Evolutionary conservation across 2,888 invertebrate genomes (phyloP).

Genomic region (Sarcophaga variegata): DNA sequence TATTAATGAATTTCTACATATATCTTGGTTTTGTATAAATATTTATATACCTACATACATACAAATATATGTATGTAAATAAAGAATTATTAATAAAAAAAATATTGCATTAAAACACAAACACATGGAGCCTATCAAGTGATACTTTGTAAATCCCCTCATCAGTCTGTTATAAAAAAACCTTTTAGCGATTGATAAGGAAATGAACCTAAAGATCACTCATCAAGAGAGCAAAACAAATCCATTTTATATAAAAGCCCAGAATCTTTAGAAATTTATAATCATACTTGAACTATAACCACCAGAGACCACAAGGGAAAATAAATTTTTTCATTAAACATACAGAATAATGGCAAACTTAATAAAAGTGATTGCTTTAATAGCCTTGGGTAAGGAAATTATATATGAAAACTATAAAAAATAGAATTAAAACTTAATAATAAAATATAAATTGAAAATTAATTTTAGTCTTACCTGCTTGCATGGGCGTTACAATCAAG

Average conservation of each 20-base stretch:
- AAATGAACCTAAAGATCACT: constrained; percentile 52
- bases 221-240: constrained; percentile 8
- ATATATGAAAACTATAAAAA: neutral
- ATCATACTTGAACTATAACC: constrained; percentile 15
- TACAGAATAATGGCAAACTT: constrained; percentile 51
- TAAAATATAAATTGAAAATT: neutral
- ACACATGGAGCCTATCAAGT: neutral
- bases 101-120: neutral
- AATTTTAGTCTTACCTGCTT: constrained; percentile 67
- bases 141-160: neutral
- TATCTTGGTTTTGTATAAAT: no score
- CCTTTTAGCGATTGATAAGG: constrained; percentile 33
- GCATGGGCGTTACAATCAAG: constrained; percentile 72
- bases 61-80: neutral
- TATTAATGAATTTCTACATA: no score
- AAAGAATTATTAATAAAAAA: neutral
- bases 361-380: constrained; percentile 33
- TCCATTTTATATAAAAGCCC: constrained; percentile 22
- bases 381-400: constrained; percentile 44
- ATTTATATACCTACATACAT: neutral
- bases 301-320: constrained; percentile 10
- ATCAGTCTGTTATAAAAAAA: neutral
- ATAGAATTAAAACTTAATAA: neutral
- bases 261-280: constrained; percentile 2
- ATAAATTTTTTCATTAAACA: constrained; percentile 1